Percentiles rank a stretch among this genome's conserved stretches.
Conservation (phyloP, 2,888 invertebrate species). For the Hanleya hanleyi region DNA sequence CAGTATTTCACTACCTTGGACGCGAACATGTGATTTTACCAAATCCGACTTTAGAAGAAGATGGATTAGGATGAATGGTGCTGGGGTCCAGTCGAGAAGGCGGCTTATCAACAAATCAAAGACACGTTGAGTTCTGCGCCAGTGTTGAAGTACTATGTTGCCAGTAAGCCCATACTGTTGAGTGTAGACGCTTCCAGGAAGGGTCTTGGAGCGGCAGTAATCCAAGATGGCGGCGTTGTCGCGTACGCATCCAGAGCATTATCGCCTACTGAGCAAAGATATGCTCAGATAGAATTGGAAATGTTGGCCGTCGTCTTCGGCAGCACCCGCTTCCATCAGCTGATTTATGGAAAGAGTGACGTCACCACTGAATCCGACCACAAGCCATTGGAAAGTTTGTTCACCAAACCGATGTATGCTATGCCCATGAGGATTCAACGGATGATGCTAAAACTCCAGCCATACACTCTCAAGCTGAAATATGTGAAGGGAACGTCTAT, state of each 20-base stretch:
- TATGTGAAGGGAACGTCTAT: too few relatives aligned
- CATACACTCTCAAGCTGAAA: slow-evolving; percentile 14
- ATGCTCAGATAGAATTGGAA: slow-evolving; percentile 15
- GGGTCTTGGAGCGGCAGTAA: background rate
- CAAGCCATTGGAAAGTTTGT: slow-evolving; percentile 16
- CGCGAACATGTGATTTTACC: slow-evolving; percentile 26
- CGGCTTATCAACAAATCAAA: slow-evolving; percentile 14
- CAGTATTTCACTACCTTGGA: slow-evolving; percentile 27
- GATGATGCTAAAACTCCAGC: slow-evolving; percentile 23
- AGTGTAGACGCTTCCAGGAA: background rate
- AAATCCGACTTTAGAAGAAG: too few relatives aligned
- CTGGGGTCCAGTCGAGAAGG: slow-evolving; percentile 5
- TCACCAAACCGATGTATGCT: slow-evolving; percentile 11
- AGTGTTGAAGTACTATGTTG: slow-evolving; percentile 21
- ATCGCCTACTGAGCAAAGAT: slow-evolving; percentile 7
- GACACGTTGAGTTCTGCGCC: slow-evolving; percentile 15
- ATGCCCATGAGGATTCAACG: slow-evolving; percentile 6
- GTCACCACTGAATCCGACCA: slow-evolving; percentile 24
- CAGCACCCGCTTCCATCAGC: slow-evolving; percentile 11
- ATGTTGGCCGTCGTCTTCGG: slow-evolving; percentile 4
- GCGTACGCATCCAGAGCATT: slow-evolving; percentile 16
- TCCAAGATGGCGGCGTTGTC: background rate
- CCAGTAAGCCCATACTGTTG: background rate
- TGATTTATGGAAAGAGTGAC: slow-evolving; percentile 16
- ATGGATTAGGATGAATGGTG: slow-evolving; percentile 11